Conservation (phyloP, 2,113 vertebrate genomes). For the Scopus umbretta region DNA sequence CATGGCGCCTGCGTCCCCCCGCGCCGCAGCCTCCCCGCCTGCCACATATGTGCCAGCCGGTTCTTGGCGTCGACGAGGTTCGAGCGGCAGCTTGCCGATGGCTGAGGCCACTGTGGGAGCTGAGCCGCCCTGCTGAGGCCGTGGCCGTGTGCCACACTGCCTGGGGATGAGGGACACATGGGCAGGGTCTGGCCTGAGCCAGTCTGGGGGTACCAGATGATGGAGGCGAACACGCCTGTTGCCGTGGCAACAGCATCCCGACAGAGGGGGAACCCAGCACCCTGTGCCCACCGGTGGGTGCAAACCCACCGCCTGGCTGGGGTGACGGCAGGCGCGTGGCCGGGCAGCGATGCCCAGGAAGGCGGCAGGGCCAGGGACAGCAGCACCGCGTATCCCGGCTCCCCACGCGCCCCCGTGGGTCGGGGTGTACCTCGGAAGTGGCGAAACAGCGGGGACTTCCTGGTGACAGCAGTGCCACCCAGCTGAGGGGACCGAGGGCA, state of each 20-base stretch:
- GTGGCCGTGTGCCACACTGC: not conserved
- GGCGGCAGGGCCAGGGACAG: not conserved
- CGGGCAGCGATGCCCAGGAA: not conserved
- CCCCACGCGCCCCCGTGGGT: not conserved
- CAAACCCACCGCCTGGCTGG: not conserved
- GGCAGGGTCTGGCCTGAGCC: not conserved
- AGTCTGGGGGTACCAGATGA: not conserved
- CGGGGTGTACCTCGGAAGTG: not conserved
- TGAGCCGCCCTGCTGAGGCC: not conserved
- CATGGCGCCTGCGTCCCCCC: slow-evolving; percentile 1
- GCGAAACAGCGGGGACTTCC: not conserved
- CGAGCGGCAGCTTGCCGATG: not conserved
- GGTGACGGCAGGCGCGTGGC: accelerated
- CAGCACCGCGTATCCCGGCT: not conserved
- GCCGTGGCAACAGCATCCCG: not conserved
- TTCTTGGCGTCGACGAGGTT: not conserved
- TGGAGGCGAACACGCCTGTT: not conserved
- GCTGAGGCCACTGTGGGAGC: not conserved
- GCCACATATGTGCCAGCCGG: not conserved
- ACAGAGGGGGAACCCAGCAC: not conserved
- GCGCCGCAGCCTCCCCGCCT: not conserved
- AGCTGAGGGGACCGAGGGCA: accelerated
- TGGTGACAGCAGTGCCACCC: not conserved
- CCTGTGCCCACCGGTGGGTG: not conserved
- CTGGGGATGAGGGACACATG: not conserved